These are phyloP conservation scores for Acanthurus tractus DNA, from an alignment of 2,797 vertebrate species.

Conservation along the genomic window DNA sequence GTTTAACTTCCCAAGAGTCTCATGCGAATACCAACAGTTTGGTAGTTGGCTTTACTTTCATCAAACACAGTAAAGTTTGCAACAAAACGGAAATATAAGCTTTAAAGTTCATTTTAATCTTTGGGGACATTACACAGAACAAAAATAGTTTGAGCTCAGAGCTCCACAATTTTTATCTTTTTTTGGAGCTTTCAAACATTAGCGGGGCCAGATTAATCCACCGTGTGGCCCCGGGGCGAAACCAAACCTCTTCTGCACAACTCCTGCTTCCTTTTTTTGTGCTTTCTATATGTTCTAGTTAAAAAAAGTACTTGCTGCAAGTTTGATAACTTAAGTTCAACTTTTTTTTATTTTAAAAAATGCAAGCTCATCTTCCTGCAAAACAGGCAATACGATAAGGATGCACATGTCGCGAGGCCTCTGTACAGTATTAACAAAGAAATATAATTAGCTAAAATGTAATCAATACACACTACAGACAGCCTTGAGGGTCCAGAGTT, in stretches of 20 bases:
- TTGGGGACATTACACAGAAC: neutral
- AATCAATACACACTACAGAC: no score
- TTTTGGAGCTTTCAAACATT: neutral
- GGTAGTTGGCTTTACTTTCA: neutral
- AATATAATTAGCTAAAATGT: no score
- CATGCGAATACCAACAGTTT: neutral
- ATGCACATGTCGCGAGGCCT: no score
- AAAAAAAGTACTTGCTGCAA: neutral
- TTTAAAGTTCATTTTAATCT: neutral
- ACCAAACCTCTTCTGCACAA: neutral
- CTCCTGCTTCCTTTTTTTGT: neutral
- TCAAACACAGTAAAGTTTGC: neutral
- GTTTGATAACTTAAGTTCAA: neutral
- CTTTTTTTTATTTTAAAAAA: neutral
- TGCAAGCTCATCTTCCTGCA: no score
- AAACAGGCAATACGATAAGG: no score
- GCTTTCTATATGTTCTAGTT: neutral
- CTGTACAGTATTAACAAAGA: no score
- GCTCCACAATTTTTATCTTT: no score
- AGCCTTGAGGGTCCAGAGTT: no score
- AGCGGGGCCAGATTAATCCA: neutral
- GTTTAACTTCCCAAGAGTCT: neutral
- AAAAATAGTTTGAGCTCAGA: no score
- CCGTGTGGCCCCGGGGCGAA: neutral
- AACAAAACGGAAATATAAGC: slow-evolving; percentile 8